phyloP scores from a whole-genome alignment of 2,113 vertebrate genomes.

The Chamaetylas fuelleborni region DNA sequence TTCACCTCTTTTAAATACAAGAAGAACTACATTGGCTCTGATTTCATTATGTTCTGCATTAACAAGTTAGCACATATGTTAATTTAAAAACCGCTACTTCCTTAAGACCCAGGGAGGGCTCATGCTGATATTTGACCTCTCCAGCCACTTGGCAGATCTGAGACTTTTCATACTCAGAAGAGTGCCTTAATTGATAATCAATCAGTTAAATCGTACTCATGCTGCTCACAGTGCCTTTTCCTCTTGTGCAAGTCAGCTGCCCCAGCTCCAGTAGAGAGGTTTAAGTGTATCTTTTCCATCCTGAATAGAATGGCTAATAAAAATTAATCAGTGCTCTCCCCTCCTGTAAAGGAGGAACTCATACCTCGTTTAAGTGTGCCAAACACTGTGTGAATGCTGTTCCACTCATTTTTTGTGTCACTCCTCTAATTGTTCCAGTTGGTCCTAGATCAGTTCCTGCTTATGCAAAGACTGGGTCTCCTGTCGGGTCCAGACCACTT shows the following conservation, averaged over 20 bases:
- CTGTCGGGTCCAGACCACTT: not conserved
- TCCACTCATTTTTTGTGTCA: not conserved
- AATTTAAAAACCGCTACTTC: not conserved
- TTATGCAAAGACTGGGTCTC: not conserved
- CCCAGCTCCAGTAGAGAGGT: not conserved
- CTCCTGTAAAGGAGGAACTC: not conserved
- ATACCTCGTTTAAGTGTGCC: not conserved
- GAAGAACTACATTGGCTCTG: not conserved
- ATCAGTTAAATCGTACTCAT: not conserved
- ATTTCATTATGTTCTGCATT: not conserved
- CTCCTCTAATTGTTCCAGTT: not conserved
- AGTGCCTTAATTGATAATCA: conserved; percentile 41
- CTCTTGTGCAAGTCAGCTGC: not conserved
- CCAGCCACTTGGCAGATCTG: conserved; percentile 10
- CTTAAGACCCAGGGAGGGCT: not conserved
- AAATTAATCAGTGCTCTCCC: not conserved
- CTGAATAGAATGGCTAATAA: not conserved
- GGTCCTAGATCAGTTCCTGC: not conserved
- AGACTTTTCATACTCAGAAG: not conserved
- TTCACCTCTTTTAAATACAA: not conserved
- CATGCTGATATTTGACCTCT: conserved; percentile 26
- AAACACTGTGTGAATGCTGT: not conserved
- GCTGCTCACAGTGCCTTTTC: conserved; percentile 2
- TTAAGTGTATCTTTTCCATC: conserved; percentile 5
- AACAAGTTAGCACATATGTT: not conserved